Conservation (phyloP, 92 coral and sea anemone species). For the Nematostella vectensis region DNA sequence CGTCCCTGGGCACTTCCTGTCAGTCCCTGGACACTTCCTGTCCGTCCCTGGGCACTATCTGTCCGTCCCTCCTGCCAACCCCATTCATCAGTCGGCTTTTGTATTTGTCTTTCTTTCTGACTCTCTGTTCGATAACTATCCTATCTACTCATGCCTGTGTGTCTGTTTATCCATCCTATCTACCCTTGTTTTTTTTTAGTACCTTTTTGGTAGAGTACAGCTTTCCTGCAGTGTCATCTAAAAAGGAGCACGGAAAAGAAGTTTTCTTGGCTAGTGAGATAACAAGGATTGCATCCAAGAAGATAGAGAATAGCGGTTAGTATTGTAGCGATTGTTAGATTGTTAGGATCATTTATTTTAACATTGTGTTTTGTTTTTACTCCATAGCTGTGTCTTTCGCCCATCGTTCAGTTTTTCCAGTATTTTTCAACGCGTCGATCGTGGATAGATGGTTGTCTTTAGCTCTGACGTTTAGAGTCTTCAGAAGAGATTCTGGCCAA, state of each 20-base stretch:
- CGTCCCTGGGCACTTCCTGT: no score
- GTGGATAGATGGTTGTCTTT: conserved; percentile 71
- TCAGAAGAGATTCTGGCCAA: conserved; percentile 65
- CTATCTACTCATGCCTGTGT: no score
- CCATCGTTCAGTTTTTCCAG: conserved; percentile 95
- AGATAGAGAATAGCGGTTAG: conserved; percentile 46
- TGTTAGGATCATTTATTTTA: no score
- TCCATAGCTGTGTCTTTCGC: conserved; percentile 62
- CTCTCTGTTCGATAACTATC: no score
- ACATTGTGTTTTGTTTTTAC: neutral
- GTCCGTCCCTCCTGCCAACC: no score
- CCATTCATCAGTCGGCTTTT: no score
- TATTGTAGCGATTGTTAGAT: neutral
- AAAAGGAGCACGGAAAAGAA: conserved; percentile 27
- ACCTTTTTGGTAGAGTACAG: conserved; percentile 87
- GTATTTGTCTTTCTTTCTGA: no score
- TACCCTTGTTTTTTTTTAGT: conserved; percentile 14
- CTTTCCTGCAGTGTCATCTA: conserved; percentile 64
- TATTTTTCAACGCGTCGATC: conserved; percentile 73
- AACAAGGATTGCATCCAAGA: conserved; percentile 91
- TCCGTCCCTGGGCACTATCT: no score
- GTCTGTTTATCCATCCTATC: no score
- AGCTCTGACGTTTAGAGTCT: conserved; percentile 53
- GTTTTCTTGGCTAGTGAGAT: conserved; percentile 73
- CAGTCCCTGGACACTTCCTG: no score